Evolutionary conservation across 2,113 vertebrate species (phyloP).

Genomic region (Columba janthina): DNA sequence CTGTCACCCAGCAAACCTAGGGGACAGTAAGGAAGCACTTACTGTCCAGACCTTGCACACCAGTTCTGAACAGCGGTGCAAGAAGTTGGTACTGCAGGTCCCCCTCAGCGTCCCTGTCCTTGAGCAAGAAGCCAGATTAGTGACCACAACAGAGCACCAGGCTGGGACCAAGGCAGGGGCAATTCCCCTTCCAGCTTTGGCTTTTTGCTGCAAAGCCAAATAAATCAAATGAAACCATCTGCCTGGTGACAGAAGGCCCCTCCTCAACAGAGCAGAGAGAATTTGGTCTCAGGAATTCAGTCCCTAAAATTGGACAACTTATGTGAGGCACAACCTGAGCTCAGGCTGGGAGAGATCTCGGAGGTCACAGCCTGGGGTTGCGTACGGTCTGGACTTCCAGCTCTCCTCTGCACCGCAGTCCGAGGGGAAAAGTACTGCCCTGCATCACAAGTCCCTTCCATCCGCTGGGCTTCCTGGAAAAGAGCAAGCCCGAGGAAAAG

Average conservation of each 20-base stretch:
- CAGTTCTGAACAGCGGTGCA: background rate
- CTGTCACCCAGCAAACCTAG: background rate
- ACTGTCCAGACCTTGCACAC: background rate
- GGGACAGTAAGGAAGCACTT: background rate
- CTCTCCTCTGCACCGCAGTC: background rate
- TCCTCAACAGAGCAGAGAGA: background rate
- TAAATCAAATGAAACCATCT: background rate
- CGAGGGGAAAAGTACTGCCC: background rate
- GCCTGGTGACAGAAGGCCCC: background rate
- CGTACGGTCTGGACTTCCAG: rapidly evolving
- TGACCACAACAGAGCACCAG: background rate
- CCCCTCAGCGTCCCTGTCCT: background rate
- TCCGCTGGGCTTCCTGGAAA: background rate
- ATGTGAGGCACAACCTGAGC: background rate
- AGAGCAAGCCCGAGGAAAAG: background rate
- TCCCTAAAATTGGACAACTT: background rate
- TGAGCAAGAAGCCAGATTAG: background rate
- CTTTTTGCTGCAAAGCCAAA: background rate
- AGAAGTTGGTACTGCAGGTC: background rate
- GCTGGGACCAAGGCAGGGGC: background rate
- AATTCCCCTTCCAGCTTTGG: background rate
- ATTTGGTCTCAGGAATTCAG: background rate
- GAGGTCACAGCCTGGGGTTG: background rate
- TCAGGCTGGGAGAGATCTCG: background rate
- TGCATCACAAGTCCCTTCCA: background rate